These are phyloP conservation scores for Acronicta leporina DNA, from an alignment of 2,888 invertebrate genomes.

Conservation along the genomic window DNA sequence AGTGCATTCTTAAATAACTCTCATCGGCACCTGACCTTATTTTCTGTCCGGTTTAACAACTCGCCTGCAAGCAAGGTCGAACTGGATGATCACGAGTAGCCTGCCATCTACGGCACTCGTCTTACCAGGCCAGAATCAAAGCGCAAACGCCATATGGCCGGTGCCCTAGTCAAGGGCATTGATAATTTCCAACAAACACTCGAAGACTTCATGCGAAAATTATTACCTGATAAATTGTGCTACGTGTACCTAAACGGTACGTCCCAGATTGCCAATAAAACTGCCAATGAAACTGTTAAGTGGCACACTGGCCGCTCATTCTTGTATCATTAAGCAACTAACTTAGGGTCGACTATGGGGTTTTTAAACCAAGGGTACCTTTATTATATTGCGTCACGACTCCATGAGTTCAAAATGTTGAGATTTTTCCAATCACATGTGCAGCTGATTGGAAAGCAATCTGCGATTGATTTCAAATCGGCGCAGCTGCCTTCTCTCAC, in stretches of 20 bases:
- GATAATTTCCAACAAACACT: constrained; percentile 58
- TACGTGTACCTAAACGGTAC: constrained; percentile 60
- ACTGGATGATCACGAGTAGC: constrained; percentile 67
- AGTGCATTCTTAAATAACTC: constrained; percentile 39
- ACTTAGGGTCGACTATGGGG: constrained; percentile 22
- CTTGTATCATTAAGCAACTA: constrained; percentile 41
- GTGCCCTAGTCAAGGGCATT: constrained; percentile 75
- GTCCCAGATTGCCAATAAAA: constrained; percentile 65
- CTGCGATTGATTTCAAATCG: constrained; percentile 68
- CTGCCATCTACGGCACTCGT: constrained; percentile 71
- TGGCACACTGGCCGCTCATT: constrained; percentile 35
- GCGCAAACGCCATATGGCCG: constrained; percentile 73
- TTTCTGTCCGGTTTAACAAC: constrained; percentile 62
- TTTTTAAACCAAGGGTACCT: constrained; percentile 21
- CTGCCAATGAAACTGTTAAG: constrained; percentile 57
- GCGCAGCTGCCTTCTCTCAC: constrained; percentile 68
- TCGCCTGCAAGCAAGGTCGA: constrained; percentile 63
- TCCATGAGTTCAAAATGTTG: constrained; percentile 18
- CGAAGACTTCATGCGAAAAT: constrained; percentile 68
- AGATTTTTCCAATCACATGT: constrained; percentile 56
- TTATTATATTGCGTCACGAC: constrained; percentile 22
- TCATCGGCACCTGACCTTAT: constrained; percentile 56
- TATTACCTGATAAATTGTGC: constrained; percentile 58
- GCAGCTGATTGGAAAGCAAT: constrained; percentile 66
- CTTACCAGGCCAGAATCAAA: constrained; percentile 67